A percentile compares a stretch with the other conserved stretches of the same genome.
Evolutionary conservation across 2,113 vertebrate genomes (phyloP).

Genomic region (Rhinichthys klamathensis): DNA sequence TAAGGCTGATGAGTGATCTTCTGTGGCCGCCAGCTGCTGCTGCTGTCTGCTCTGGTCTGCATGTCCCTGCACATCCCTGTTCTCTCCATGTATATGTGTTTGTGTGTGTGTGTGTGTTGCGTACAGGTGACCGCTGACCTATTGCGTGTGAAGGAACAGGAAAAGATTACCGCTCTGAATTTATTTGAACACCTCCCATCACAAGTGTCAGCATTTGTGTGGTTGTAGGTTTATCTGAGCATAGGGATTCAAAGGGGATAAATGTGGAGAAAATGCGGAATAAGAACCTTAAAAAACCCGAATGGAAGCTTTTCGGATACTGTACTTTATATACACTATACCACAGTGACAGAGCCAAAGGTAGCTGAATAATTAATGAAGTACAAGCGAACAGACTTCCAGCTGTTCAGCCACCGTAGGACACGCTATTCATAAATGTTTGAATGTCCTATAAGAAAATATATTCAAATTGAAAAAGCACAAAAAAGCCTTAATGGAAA

Average conservation of each 20-base stretch:
- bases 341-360: conserved; percentile 7
- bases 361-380: conserved; percentile 43
- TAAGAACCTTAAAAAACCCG: neutral
- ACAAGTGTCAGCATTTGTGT: conserved; percentile 6
- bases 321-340: conserved; percentile 31
- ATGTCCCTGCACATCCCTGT: conserved; percentile 67
- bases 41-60: conserved; percentile 62
- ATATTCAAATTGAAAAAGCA: conserved; percentile 63
- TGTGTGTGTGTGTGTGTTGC: conserved; percentile 38
- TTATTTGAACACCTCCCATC: neutral
- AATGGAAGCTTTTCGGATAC: neutral
- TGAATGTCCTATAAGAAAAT: conserved; percentile 56
- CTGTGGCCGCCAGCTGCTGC: conserved; percentile 70
- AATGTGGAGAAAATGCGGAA: neutral
- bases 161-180: neutral
- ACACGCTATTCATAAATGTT: conserved; percentile 44
- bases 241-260: neutral
- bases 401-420: conserved; percentile 36
- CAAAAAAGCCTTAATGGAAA: conserved; percentile 62
- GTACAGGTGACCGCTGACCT: conserved; percentile 27
- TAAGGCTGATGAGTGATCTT: conserved; percentile 67
- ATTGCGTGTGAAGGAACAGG: conserved; percentile 10
- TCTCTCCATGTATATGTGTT: conserved; percentile 28
- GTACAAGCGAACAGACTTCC: conserved; percentile 36
- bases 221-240: neutral